Evolutionary conservation across 2,113 vertebrate genomes (phyloP).

Genomic region (Eudorcas thomsonii): DNA sequence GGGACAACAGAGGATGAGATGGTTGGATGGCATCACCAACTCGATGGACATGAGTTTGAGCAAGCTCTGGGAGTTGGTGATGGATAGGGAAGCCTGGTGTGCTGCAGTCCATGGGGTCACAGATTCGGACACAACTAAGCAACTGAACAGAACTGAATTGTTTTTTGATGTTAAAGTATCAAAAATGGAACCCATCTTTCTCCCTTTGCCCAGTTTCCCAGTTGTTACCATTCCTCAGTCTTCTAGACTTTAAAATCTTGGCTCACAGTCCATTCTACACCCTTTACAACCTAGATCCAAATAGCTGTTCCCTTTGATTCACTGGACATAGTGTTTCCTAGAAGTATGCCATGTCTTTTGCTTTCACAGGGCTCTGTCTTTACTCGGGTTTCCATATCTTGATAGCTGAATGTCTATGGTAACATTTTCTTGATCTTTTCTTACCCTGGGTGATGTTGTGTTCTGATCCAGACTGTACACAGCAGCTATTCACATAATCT

Average conservation of each 20-base stretch:
- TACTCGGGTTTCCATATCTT: not conserved
- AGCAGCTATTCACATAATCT: not conserved
- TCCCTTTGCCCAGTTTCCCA: not conserved
- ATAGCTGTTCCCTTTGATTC: not conserved
- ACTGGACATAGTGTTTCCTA: not conserved
- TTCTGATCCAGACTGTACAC: not conserved
- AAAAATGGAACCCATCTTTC: not conserved
- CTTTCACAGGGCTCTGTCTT: not conserved
- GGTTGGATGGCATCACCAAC: not conserved
- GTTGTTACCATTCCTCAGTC: not conserved
- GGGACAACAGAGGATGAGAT: not conserved
- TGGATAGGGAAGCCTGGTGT: not conserved
- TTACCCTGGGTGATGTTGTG: not conserved
- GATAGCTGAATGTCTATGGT: not conserved
- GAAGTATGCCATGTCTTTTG: not conserved
- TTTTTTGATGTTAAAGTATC: not conserved
- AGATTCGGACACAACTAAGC: not conserved
- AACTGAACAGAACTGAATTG: not conserved
- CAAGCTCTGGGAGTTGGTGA: not conserved
- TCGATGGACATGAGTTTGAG: not conserved
- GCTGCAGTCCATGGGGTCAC: not conserved
- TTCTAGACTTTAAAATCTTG: not conserved
- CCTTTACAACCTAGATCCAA: not conserved
- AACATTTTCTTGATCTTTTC: not conserved
- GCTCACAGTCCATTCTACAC: not conserved